Evolutionary conservation across 2,888 invertebrate species (phyloP).

Genomic region (Dermolepida albohirtum): DNA sequence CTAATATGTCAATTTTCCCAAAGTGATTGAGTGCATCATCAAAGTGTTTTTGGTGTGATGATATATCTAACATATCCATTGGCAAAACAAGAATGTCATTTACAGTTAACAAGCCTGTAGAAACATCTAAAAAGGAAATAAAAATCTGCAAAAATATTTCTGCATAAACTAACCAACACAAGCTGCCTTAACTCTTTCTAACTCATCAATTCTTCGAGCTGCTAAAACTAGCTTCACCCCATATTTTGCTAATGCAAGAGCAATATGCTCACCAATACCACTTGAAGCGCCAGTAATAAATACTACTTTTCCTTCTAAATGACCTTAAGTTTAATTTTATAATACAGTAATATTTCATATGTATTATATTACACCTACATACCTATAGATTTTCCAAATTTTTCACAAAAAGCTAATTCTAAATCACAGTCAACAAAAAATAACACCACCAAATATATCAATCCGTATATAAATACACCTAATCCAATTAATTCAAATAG

Average conservation of each 20-base stretch:
- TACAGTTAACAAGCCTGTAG: conserved; percentile 65
- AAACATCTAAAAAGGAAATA: conserved; percentile 57
- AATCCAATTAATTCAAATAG: conserved; percentile 56
- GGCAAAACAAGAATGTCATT: conserved; percentile 76
- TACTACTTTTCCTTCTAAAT: conserved; percentile 72
- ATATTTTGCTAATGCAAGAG: conserved; percentile 74
- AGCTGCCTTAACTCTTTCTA: conserved; percentile 74
- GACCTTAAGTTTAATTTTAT: conserved; percentile 44
- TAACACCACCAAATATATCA: conserved; percentile 67
- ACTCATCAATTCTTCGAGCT: conserved; percentile 73
- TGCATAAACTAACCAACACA: conserved; percentile 68
- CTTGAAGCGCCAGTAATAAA: conserved; percentile 90
- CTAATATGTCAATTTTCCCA: conserved; percentile 79
- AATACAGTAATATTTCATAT: conserved; percentile 62
- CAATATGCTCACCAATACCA: conserved; percentile 83
- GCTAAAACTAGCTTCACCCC: conserved; percentile 77
- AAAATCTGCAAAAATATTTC: not conserved
- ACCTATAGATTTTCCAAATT: conserved; percentile 69
- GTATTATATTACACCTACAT: conserved; percentile 57
- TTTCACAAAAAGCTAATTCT: conserved; percentile 69
- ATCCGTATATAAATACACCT: conserved; percentile 63
- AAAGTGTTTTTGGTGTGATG: conserved; percentile 72
- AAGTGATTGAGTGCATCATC: conserved; percentile 75
- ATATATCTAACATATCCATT: conserved; percentile 74
- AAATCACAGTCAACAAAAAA: conserved; percentile 73